Conservation (phyloP, 2,113 vertebrate species). For the Clarias gariepinus region DNA sequence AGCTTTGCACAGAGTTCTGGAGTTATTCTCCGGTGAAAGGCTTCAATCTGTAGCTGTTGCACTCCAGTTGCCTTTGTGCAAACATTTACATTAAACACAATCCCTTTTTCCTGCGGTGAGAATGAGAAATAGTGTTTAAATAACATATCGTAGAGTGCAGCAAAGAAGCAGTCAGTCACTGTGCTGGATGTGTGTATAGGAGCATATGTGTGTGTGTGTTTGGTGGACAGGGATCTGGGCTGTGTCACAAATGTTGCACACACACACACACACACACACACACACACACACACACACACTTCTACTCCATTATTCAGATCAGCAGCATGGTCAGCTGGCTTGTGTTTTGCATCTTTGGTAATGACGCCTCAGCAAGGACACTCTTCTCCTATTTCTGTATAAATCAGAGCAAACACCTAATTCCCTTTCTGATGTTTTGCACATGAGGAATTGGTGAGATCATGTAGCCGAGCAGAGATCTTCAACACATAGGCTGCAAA, state of each 20-base stretch:
- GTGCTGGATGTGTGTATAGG: constrained; percentile 8
- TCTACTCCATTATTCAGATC: not conserved
- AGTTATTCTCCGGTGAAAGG: not conserved
- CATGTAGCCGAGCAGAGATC: not conserved
- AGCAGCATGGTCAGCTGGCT: too few species aligned
- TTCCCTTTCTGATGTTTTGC: too few species aligned
- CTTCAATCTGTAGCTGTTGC: constrained; percentile 3
- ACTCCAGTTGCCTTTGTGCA: not conserved
- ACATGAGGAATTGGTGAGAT: too few species aligned
- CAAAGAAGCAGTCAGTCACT: constrained; percentile 22
- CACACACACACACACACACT: not conserved
- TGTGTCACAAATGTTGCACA: constrained; percentile 6
- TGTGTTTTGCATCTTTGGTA: too few species aligned
- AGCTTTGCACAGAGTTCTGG: too few species aligned
- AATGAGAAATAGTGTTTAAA: constrained; percentile 31
- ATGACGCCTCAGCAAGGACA: too few species aligned
- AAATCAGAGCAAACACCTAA: not conserved
- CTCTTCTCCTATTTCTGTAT: not conserved
- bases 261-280: not conserved
- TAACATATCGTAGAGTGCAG: constrained; percentile 5
- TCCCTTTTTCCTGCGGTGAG: not conserved
- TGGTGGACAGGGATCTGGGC: not conserved
- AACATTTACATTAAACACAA: constrained; percentile 43
- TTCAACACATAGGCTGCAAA: not conserved
- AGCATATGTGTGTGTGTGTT: not conserved